Evolutionary conservation across 2,888 invertebrate genomes (phyloP).

Genomic region (Drosophila multiciliata): DNA sequence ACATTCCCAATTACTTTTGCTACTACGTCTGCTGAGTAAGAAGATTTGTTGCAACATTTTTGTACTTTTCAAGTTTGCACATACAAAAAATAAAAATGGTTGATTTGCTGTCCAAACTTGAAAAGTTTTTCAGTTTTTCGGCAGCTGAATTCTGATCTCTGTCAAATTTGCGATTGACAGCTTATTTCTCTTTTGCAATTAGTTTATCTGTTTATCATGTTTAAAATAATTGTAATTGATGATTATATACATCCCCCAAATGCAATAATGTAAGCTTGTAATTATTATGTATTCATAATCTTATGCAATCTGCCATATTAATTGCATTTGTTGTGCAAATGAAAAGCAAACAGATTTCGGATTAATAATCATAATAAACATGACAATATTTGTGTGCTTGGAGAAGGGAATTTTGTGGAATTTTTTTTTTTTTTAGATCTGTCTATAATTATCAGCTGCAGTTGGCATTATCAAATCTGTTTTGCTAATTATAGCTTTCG

Average conservation of each 20-base stretch:
- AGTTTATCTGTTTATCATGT: background rate
- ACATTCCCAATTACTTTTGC: background rate
- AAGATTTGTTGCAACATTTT: slow-evolving; percentile 24
- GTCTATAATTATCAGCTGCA: background rate
- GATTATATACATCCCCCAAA: too few relatives aligned
- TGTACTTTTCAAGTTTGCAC: background rate
- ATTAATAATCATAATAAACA: background rate
- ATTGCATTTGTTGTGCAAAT: slow-evolving; percentile 7
- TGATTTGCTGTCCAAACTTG: background rate
- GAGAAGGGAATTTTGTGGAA: background rate
- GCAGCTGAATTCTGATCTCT: background rate
- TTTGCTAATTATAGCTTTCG: slow-evolving; percentile 14
- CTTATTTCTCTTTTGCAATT: background rate
- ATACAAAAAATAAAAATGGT: background rate
- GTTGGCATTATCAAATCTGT: slow-evolving; percentile 14
- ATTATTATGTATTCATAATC: background rate
- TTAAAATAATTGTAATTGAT: too few relatives aligned
- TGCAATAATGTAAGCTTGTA: too few relatives aligned
- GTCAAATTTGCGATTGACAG: background rate
- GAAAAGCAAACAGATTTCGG: background rate
- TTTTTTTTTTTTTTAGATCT: background rate
- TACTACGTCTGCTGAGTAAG: slow-evolving; percentile 31
- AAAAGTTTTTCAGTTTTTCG: background rate
- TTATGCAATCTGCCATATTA: background rate
- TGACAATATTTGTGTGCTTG: background rate